These are phyloP conservation scores for Carassius carassius DNA, from an alignment of 2,113 vertebrate species.

Conservation along the genomic window DNA sequence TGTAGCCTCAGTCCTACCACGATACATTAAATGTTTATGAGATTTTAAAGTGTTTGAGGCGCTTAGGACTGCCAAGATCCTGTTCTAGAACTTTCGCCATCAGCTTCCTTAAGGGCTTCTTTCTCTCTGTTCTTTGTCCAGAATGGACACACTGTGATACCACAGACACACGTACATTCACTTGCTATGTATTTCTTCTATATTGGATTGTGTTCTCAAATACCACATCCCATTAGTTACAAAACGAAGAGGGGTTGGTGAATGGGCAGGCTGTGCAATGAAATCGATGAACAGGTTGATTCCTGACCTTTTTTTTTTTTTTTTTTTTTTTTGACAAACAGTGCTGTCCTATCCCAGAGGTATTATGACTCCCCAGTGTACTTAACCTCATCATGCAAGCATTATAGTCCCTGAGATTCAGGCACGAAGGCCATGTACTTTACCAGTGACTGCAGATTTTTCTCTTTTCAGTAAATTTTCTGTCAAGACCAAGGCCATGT, in stretches of 20 bases:
- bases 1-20: constrained; percentile 62
- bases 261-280: background rate
- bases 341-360: background rate
- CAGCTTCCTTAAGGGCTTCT: background rate
- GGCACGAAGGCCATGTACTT: background rate
- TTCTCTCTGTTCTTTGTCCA: background rate
- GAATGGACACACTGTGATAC: background rate
- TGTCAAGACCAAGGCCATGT: background rate
- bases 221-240: constrained; percentile 28
- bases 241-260: constrained; percentile 26
- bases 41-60: constrained; percentile 70
- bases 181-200: background rate
- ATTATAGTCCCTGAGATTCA: background rate
- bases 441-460: background rate
- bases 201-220: constrained; percentile 20
- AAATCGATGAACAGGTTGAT: background rate
- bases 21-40: constrained; percentile 75
- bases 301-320: background rate
- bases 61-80: constrained; percentile 68
- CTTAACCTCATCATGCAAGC: background rate
- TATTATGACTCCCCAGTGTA: background rate
- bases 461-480: constrained; percentile 7
- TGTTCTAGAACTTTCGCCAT: constrained; percentile 62
- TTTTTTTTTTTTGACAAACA: background rate
- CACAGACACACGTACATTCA: background rate